Evolutionary conservation across 1,140 invertebrate genomes (phyloP).

Genomic region (Dinoponera quadriceps): DNA sequence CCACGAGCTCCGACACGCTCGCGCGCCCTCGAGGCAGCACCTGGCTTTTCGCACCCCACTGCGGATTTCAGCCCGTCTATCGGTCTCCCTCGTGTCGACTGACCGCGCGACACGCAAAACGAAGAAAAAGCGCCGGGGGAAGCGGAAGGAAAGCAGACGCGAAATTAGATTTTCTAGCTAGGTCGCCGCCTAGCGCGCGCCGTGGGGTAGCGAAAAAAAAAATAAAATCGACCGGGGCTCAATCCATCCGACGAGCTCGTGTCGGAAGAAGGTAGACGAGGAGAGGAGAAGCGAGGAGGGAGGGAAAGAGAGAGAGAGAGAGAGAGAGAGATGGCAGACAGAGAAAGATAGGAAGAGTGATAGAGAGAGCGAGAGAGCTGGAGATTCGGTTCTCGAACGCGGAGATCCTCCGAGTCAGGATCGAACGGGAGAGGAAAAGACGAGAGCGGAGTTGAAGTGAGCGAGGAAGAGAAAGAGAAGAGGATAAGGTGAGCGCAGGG

Average conservation of each 20-base stretch:
- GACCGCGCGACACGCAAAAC: constrained; percentile 55
- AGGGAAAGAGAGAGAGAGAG: constrained; percentile 12
- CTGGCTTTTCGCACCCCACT: constrained; percentile 21
- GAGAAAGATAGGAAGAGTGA: constrained; percentile 9
- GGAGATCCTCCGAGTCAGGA: constrained; percentile 9
- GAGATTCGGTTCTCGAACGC: constrained; percentile 40
- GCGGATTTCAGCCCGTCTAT: constrained; percentile 40
- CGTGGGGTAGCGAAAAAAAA: constrained; percentile 2
- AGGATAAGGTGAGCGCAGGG: constrained; percentile 49
- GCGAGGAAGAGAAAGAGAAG: constrained; percentile 18
- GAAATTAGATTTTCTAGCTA: constrained; percentile 72
- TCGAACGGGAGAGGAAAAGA: constrained; percentile 34
- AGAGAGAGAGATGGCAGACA: neutral
- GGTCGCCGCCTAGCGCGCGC: constrained; percentile 30
- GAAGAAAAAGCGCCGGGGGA: constrained; percentile 52
- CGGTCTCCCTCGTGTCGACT: constrained; percentile 46
- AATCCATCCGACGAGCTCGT: constrained; percentile 41
- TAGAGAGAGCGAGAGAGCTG: neutral
- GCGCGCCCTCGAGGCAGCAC: constrained; percentile 1
- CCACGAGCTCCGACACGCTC: neutral
- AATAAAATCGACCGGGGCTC: constrained; percentile 30
- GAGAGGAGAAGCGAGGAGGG: neutral
- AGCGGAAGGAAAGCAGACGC: constrained; percentile 54
- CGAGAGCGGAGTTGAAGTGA: neutral
- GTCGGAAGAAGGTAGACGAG: constrained; percentile 27